Percentiles rank a stretch among this genome's conserved stretches.
Evolutionary conservation across 2,888 invertebrate species (phyloP).

Genomic region (Luperina nickerlii): DNA sequence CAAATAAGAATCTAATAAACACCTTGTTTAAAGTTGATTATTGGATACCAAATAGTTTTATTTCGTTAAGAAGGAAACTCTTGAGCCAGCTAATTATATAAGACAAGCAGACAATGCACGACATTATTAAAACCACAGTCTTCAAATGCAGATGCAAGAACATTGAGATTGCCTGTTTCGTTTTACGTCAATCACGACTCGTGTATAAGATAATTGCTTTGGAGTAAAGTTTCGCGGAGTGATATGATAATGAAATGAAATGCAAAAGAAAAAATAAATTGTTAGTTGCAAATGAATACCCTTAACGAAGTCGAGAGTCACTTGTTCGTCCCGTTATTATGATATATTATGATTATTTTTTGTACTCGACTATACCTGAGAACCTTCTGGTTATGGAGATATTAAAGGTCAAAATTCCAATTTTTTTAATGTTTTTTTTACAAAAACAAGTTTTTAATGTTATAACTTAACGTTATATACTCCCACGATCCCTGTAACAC

Average conservation of each 20-base stretch:
- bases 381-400: not conserved
- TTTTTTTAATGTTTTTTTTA: not conserved
- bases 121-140: slow-evolving; percentile 49
- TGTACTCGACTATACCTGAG: not conserved
- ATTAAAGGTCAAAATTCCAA: not conserved
- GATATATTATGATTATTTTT: not conserved
- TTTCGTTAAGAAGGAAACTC: slow-evolving; percentile 15
- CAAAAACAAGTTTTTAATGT: not conserved
- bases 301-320: not conserved
- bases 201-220: slow-evolving; percentile 17
- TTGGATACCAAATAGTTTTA: slow-evolving; percentile 8
- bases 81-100: slow-evolving; percentile 30
- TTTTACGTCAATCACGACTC: slow-evolving; percentile 32
- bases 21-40: not conserved
- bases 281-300: not conserved
- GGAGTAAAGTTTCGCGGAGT: not conserved
- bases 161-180: slow-evolving; percentile 7
- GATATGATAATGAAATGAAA: not conserved
- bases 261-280: not conserved
- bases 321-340: not conserved
- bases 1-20: not conserved
- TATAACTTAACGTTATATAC: not conserved
- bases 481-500: not conserved
- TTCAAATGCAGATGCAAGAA: slow-evolving; percentile 23
- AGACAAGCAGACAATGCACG: slow-evolving; percentile 33